These are phyloP conservation scores for Chondrosia reniformis DNA, from an alignment of 37 sponge, comb jelly and placozoan species.

Conservation along the genomic window DNA sequence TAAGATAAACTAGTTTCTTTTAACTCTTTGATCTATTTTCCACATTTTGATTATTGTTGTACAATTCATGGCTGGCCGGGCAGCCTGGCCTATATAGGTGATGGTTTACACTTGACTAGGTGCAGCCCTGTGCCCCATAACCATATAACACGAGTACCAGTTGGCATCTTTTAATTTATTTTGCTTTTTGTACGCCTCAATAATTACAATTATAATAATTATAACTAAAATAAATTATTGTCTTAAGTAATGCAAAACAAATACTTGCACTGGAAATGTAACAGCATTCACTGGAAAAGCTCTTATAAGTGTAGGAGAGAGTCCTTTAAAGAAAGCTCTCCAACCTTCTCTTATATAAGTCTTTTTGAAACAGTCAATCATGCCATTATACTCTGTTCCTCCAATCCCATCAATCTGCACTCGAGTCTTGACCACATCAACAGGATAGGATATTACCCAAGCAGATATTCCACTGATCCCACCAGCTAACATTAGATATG, in stretches of 20 bases:
- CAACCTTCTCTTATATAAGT: conserved; percentile 51
- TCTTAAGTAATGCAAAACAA: conserved; percentile 31
- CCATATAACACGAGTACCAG: too few relatives aligned
- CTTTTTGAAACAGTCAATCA: conserved; percentile 60
- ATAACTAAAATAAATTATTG: too few relatives aligned
- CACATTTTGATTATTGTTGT: too few relatives aligned
- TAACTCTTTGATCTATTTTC: too few relatives aligned
- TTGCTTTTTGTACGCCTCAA: too few relatives aligned
- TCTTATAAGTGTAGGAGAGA: conserved; percentile 40
- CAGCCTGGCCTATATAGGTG: too few relatives aligned
- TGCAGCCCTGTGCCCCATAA: too few relatives aligned
- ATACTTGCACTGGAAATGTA: conserved; percentile 51
- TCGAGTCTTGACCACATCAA: conserved; percentile 71
- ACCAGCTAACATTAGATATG: conserved; percentile 35
- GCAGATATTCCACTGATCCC: conserved; percentile 44
- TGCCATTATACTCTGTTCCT: conserved; percentile 34
- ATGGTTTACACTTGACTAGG: too few relatives aligned
- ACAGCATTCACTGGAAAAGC: conserved; percentile 81
- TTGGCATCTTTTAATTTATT: too few relatives aligned
- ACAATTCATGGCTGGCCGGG: too few relatives aligned
- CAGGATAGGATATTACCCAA: conserved; percentile 59
- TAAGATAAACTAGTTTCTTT: too few relatives aligned
- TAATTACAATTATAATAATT: too few relatives aligned
- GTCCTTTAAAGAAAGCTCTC: conserved; percentile 48
- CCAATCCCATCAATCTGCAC: conserved; percentile 58